Conservation (phyloP, 2,888 invertebrate genomes). For the Amphipoea lucens region DNA sequence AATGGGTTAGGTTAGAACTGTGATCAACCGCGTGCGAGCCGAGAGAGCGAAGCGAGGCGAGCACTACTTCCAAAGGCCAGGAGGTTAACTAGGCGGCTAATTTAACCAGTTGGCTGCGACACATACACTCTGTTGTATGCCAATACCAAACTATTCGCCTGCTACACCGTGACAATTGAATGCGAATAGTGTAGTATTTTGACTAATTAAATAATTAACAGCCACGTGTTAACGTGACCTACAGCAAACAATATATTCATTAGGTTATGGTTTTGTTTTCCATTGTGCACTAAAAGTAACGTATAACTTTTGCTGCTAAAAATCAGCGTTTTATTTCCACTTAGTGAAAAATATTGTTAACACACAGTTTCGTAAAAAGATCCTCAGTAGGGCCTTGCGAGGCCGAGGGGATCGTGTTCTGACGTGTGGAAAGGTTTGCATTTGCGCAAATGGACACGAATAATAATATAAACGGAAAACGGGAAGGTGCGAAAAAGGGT, state of each 20-base stretch:
- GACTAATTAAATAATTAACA: neutral
- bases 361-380: conserved; percentile 18
- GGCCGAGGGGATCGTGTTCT: neutral
- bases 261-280: neutral
- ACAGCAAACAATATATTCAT: neutral
- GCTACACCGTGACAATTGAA: no score
- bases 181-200: neutral
- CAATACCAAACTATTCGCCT: neutral
- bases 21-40: no score
- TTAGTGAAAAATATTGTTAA: conserved; percentile 10
- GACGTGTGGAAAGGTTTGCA: conserved; percentile 43
- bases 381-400: neutral
- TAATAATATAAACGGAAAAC: conserved; percentile 39
- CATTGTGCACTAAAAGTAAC: neutral
- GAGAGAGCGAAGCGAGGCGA: no score
- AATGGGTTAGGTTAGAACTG: no score
- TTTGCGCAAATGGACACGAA: conserved; percentile 38
- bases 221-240: no score
- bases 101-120: no score
- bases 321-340: no score
- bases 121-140: neutral
- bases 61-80: no score
- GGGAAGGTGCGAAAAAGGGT: conserved; percentile 42
- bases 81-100: no score
- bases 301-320: neutral